Conservation (phyloP, 2,888 invertebrate species). For the Criorhina ranunculi region DNA sequence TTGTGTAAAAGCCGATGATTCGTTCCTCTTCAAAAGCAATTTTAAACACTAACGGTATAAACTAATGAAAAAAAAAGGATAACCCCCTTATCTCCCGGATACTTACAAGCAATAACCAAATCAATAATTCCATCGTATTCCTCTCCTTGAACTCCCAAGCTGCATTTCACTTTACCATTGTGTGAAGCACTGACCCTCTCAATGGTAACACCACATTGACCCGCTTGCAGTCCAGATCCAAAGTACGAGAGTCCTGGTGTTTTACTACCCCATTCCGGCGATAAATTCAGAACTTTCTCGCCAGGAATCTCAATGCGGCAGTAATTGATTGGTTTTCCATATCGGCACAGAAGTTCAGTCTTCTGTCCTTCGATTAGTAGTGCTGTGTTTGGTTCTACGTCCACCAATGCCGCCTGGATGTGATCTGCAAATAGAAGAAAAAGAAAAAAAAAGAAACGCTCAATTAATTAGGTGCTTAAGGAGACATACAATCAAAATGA, state of each 20-base stretch:
- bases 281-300: slow-evolving; percentile 85
- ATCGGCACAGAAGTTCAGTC: slow-evolving; percentile 82
- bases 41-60: background rate
- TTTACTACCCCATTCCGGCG: slow-evolving; percentile 83
- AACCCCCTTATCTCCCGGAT: slow-evolving; percentile 1
- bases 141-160: slow-evolving; percentile 87
- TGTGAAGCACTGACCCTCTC: slow-evolving; percentile 87
- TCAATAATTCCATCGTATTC: slow-evolving; percentile 87
- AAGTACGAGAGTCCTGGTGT: slow-evolving; percentile 85
- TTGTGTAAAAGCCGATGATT: no score
- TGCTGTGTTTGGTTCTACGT: slow-evolving; percentile 82
- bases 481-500: background rate
- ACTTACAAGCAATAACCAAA: slow-evolving; percentile 91
- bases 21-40: background rate
- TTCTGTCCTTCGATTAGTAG: slow-evolving; percentile 82
- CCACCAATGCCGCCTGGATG: slow-evolving; percentile 81
- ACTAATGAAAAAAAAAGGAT: background rate
- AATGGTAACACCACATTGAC: slow-evolving; percentile 90
- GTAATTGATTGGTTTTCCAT: slow-evolving; percentile 81
- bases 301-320: slow-evolving; percentile 86
- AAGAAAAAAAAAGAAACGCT: slow-evolving; percentile 28
- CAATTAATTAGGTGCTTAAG: slow-evolving; percentile 64
- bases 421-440: slow-evolving; percentile 80
- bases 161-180: slow-evolving; percentile 90
- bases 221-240: slow-evolving; percentile 86